Evolutionary conservation across 2,888 invertebrate species (phyloP).

Genomic region (Hyppa rectilinea): DNA sequence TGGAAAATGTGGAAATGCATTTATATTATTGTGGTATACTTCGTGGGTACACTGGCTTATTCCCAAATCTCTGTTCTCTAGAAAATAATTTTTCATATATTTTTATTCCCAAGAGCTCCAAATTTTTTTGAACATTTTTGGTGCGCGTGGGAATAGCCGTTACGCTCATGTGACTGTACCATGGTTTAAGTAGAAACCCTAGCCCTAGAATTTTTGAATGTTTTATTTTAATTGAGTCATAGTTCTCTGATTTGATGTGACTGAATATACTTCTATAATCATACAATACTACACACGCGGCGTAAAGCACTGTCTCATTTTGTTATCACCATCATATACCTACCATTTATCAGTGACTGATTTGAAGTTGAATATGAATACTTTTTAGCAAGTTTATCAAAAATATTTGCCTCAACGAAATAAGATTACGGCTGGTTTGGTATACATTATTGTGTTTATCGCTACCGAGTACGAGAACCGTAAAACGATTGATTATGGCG

Average conservation of each 20-base stretch:
- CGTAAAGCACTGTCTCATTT: slow-evolving; percentile 32
- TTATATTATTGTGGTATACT: background rate
- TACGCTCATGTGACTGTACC: background rate
- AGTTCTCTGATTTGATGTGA: background rate
- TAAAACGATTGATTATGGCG: background rate
- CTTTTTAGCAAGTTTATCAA: slow-evolving; percentile 57
- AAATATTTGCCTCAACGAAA: slow-evolving; percentile 57
- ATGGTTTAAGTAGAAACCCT: background rate
- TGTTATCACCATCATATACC: slow-evolving; percentile 59
- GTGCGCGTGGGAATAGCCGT: too few species aligned
- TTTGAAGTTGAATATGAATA: slow-evolving; percentile 53
- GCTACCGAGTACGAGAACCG: background rate
- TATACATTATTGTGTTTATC: slow-evolving; percentile 16
- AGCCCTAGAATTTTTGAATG: background rate
- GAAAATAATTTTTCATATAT: too few species aligned
- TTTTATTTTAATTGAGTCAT: background rate
- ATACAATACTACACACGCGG: slow-evolving; percentile 16
- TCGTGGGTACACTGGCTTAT: too few species aligned
- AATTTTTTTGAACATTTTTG: too few species aligned
- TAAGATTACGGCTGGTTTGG: slow-evolving; percentile 47
- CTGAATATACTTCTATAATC: slow-evolving; percentile 7
- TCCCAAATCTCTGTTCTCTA: too few species aligned
- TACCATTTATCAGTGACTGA: slow-evolving; percentile 61
- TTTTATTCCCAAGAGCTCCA: too few species aligned
- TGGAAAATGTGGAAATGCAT: background rate